These are phyloP conservation scores for Gnatocerus cornutus DNA, from an alignment of 2,888 invertebrate species.

Conservation along the genomic window DNA sequence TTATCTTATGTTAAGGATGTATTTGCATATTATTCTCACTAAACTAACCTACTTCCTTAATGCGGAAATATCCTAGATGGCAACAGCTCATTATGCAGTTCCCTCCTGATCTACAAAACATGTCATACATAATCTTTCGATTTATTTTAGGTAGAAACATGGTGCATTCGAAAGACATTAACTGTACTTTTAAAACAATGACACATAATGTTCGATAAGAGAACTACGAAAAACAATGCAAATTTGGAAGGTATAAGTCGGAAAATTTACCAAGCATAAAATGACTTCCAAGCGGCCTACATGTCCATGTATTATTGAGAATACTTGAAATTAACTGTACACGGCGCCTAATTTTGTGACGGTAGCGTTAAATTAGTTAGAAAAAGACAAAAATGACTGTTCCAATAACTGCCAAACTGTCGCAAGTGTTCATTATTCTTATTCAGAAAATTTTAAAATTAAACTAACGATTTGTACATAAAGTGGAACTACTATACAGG, in stretches of 20 bases:
- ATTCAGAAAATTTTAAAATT: background rate
- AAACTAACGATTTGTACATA: background rate
- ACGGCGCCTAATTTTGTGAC: conserved; percentile 33
- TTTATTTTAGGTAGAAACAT: background rate
- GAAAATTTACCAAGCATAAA: conserved; percentile 48
- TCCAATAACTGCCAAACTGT: background rate
- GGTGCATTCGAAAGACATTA: conserved; percentile 28
- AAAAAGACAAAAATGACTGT: conserved; percentile 26
- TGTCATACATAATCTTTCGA: conserved; percentile 11
- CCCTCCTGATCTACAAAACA: conserved; percentile 14
- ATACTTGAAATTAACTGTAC: conserved; percentile 54
- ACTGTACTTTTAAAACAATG: conserved; percentile 45
- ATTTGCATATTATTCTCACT: conserved; percentile 35
- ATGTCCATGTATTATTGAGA: conserved; percentile 52
- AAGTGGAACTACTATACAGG: too few relatives aligned
- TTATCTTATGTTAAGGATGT: conserved; percentile 18
- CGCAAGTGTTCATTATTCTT: background rate
- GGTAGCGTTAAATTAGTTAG: conserved; percentile 46
- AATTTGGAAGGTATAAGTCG: conserved; percentile 41
- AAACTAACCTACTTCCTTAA: conserved; percentile 30
- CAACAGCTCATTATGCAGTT: conserved; percentile 22
- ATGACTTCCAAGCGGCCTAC: conserved; percentile 52
- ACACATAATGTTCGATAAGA: conserved; percentile 44
- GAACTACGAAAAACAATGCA: conserved; percentile 44
- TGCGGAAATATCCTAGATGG: conserved; percentile 30